Evolutionary conservation across 2,797 vertebrate species (phyloP).

Genomic region (Sparus aurata): DNA sequence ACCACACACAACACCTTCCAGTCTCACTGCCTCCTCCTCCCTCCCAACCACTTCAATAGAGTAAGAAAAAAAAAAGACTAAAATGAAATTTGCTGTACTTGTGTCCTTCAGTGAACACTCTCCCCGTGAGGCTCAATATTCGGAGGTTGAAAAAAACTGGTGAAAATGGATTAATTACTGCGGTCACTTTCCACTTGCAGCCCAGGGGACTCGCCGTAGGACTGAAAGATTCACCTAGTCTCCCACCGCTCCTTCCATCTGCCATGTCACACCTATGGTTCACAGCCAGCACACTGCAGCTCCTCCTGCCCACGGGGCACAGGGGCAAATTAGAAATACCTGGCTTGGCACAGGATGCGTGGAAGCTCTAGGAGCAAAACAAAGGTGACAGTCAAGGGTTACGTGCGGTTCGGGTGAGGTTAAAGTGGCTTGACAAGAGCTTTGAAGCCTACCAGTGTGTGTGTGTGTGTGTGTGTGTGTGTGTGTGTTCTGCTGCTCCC

Average conservation of each 20-base stretch:
- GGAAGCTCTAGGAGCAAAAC: slow-evolving; percentile 53
- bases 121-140: slow-evolving; percentile 67
- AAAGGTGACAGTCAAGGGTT: slow-evolving; percentile 68
- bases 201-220: slow-evolving; percentile 73
- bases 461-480: slow-evolving; percentile 23
- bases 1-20: slow-evolving; percentile 32
- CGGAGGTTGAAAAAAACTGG: slow-evolving; percentile 69
- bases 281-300: slow-evolving; percentile 43
- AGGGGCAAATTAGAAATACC: slow-evolving; percentile 64
- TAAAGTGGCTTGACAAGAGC: slow-evolving; percentile 75
- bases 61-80: slow-evolving; percentile 7
- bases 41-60: slow-evolving; percentile 42
- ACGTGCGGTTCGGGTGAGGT: slow-evolving; percentile 55
- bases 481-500: slow-evolving; percentile 48
- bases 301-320: slow-evolving; percentile 52
- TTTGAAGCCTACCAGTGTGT: slow-evolving; percentile 54
- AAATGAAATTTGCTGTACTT: slow-evolving; percentile 56
- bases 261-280: slow-evolving; percentile 75
- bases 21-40: slow-evolving; percentile 24
- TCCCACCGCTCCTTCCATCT: slow-evolving; percentile 84
- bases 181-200: slow-evolving; percentile 76
- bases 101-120: slow-evolving; percentile 71
- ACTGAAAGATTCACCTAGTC: slow-evolving; percentile 73
- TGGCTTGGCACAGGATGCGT: slow-evolving; percentile 51
- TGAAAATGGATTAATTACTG: slow-evolving; percentile 85